phyloP scores from a whole-genome alignment of 64 coral and sea anemone species.

The Pocillopora verrucosa region DNA sequence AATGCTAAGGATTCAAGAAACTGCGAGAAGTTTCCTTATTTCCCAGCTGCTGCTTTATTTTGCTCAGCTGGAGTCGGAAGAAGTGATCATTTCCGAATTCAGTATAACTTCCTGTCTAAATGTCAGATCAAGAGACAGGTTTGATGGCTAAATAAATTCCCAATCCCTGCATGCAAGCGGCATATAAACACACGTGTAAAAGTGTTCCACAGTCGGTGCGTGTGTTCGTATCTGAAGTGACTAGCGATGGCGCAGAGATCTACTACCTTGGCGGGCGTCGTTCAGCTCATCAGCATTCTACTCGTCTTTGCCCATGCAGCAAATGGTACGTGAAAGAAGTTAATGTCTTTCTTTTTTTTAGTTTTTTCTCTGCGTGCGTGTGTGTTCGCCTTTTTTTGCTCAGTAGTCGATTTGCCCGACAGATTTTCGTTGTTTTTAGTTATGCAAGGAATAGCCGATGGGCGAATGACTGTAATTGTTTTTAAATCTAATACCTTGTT shows the following conservation, averaged over 20 bases:
- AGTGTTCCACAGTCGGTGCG: background rate
- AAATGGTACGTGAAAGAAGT: background rate
- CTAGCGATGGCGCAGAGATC: background rate
- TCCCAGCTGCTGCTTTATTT: background rate
- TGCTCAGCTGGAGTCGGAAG: conserved; percentile 11
- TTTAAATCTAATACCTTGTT: too few relatives aligned
- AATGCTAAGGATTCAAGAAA: too few relatives aligned
- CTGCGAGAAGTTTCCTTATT: background rate
- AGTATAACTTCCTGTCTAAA: conserved; percentile 22
- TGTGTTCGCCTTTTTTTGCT: too few relatives aligned
- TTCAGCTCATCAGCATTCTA: background rate
- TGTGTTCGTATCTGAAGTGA: background rate
- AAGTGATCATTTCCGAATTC: background rate
- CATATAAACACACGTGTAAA: too few relatives aligned
- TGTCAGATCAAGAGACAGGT: conserved; percentile 23
- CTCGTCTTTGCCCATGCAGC: background rate
- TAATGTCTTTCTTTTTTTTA: background rate
- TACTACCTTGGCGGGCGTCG: background rate
- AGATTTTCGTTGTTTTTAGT: too few relatives aligned
- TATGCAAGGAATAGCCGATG: too few relatives aligned
- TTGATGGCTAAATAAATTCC: conserved; percentile 12
- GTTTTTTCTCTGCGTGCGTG: background rate
- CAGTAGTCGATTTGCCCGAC: too few relatives aligned
- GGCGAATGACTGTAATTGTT: too few relatives aligned
- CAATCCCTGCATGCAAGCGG: background rate